Evolutionary conservation across 2,888 invertebrate genomes (phyloP), one percentile per base, ranked within the genome.

Genomic region (Odiellus spinosus): DNA sequence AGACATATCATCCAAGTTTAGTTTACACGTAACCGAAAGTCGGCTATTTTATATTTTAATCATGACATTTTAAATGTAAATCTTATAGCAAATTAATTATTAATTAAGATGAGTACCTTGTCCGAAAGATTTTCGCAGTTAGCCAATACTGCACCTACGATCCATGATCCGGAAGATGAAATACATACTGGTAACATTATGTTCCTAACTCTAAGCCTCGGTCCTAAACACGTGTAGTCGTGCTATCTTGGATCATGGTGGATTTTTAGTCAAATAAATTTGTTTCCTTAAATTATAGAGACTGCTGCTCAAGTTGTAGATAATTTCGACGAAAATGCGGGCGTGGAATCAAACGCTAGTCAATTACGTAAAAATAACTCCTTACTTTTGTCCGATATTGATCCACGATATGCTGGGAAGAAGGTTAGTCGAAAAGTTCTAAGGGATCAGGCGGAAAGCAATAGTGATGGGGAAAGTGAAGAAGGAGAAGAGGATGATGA

Each of bases 151-250:
- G 41, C 45, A 18, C 53, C 54, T 3, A 33, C 42, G 32, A 18
- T 49, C 19, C 17, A 46, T 4, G 53, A 54, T 47, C 49, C 51
- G 6, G 54, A 54, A 49, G 53, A 54, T 38, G 51, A 46, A 11
- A n/a, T 46, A 15, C 36, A 44, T 19, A 21, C n/a, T 11, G 48
- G 48, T 38, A 26, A 26, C 4, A n/a, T n/a, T n/a, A 4, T 4
- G 5, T 6, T 6, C 8, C 8, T 26, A 26, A 26, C 8, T 6
- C 8, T 26, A 26, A 26, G 26, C 26, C 26, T 26, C 8, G 26
- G 26, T 26, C 26, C 4, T 26, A 26, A 26, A 26, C 26, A 26
- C 26, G 26, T 19, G 32, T 17, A 3, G 19, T n/a, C n/a, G n/a
- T n/a, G n/a, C n/a, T n/a, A n/a, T n/a, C n/a, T n/a, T n/a, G n/a